Evolutionary conservation across 2,888 invertebrate species (phyloP).

Genomic region (Rugalucina vietnamica): DNA sequence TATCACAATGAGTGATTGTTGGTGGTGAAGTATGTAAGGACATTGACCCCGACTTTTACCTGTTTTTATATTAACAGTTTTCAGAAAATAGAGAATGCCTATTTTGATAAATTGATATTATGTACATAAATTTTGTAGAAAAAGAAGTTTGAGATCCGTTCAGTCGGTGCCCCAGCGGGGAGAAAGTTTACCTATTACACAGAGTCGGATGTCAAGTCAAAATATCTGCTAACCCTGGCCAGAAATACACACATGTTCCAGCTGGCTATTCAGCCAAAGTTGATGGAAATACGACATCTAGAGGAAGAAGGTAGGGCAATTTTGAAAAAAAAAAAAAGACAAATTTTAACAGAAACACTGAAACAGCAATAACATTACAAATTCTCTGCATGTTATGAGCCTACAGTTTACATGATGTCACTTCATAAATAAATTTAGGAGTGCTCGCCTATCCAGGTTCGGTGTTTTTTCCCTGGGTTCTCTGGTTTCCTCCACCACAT

Average conservation of each 20-base stretch:
- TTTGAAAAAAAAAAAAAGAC: too few relatives aligned
- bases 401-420: too few relatives aligned
- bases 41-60: too few relatives aligned
- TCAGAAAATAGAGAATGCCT: background rate
- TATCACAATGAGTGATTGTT: too few relatives aligned
- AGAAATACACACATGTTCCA: conserved; percentile 97
- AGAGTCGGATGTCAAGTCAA: conserved; percentile 96
- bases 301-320: conserved; percentile 92
- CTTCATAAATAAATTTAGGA: too few relatives aligned
- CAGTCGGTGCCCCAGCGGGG: conserved; percentile 88
- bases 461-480: too few relatives aligned
- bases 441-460: too few relatives aligned
- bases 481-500: too few relatives aligned
- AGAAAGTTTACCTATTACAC: conserved; percentile 92
- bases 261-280: conserved; percentile 92
- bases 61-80: background rate
- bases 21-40: too few relatives aligned
- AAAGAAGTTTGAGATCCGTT: conserved; percentile 98
- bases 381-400: too few relatives aligned
- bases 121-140: conserved; percentile 85
- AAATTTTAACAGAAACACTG: too few relatives aligned
- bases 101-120: background rate
- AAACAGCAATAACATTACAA: too few relatives aligned
- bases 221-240: conserved; percentile 93
- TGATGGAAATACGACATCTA: conserved; percentile 91